Base-by-base conservation (phyloP, 1,140 invertebrate genomes). In the Stegodyphus mimosarum region DNA sequence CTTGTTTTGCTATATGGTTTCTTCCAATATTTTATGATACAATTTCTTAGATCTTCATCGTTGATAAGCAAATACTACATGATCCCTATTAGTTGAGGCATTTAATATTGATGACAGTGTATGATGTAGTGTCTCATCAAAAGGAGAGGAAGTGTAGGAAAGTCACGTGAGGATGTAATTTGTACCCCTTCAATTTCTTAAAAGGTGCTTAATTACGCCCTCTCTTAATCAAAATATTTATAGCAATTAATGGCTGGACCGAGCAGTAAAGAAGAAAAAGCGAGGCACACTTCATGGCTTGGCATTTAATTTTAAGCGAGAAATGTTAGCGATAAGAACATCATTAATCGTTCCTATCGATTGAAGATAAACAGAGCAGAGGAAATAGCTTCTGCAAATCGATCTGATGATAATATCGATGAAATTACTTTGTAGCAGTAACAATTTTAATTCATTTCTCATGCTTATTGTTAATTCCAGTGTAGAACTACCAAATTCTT, bases 301-400 rank as follows among this genome's bases (percentile, higher is more conserved):
- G 5, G 55, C 55, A 60, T 60, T 60, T 60, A 60, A 60, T 15
- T 60, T 60, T 15, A 60, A 60, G 5, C 55, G 55, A 60, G 9
- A 60, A 60, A 5, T 11, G 55, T 60, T 11, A 60, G 55, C 55
- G 55, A 60, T 60, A 60, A 60, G 55, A 60, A 60, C 55, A 60
- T 60, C 55, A 60, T 60, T 60, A 60, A 60, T 60, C 55, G 55
- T 15, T 60, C 55, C 55, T 60, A 60, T 60, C 55, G 55, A 60
- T 60, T 60, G 55, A 60, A 5, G 33, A 33, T 3, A 60, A 60
- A 15, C 55, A 60, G 55, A 9, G 5, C 15, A 11, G 55, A 15
- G 15, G 55, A 60, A 60, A 11, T 9, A 60, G 55, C 55, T 60
- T 15, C 55, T 9, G 55, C 15, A 9, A 15, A 60, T 60, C 55